Evolutionary conservation across 2,797 vertebrate species (phyloP).

Genomic region (Adelosebastes latens): DNA sequence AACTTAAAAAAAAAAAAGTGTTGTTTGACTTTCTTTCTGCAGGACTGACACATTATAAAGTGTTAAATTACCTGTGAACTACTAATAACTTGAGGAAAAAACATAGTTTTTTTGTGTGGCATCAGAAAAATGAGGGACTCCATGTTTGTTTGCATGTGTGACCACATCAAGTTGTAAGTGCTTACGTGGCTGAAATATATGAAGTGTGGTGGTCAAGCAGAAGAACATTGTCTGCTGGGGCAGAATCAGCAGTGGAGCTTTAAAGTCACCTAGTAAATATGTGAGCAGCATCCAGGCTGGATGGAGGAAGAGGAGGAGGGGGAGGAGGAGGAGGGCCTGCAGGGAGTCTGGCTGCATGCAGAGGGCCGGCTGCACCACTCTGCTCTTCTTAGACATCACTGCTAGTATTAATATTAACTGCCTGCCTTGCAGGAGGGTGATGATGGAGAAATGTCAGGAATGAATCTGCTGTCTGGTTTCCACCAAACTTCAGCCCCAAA

Average conservation of each 20-base stretch:
- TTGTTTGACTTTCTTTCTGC: neutral
- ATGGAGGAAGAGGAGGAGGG: too few species aligned
- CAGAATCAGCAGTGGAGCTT: slow-evolving; percentile 42
- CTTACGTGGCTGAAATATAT: slow-evolving; percentile 62
- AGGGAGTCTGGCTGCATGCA: neutral
- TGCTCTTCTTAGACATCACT: neutral
- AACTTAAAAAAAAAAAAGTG: neutral
- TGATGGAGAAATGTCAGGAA: neutral
- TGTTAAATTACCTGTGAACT: neutral
- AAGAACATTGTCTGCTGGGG: slow-evolving; percentile 50
- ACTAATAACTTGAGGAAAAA: neutral
- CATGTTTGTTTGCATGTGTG: slow-evolving; percentile 45
- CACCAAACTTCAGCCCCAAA: neutral
- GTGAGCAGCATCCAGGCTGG: slow-evolving; percentile 13
- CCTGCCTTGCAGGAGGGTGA: neutral
- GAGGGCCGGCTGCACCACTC: neutral
- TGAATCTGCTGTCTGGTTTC: neutral
- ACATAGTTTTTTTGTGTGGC: neutral
- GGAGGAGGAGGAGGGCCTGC: too few species aligned
- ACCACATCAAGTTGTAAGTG: slow-evolving; percentile 10
- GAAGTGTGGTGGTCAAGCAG: slow-evolving; percentile 50
- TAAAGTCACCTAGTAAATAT: slow-evolving; percentile 42
- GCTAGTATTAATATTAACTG: neutral
- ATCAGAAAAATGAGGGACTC: slow-evolving; percentile 19
- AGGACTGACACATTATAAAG: neutral